A percentile compares a stretch with the other conserved stretches of the same genome.
Conservation (phyloP, 2,797 vertebrate genomes). For the Oreochromis grahami region DNA sequence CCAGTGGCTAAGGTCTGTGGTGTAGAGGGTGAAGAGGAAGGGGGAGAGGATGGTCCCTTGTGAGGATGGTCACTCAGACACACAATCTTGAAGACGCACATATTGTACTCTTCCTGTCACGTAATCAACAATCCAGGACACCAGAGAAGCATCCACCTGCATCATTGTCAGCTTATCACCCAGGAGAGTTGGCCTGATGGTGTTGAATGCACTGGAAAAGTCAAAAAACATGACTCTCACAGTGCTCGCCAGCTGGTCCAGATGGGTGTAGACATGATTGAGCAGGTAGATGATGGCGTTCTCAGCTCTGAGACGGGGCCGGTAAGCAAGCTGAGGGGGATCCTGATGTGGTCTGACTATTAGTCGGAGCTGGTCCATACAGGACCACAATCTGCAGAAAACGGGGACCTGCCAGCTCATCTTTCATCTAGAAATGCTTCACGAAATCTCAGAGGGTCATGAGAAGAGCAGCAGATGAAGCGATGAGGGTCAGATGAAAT, state of each 20-base stretch:
- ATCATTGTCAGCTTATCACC: neutral
- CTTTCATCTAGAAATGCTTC: neutral
- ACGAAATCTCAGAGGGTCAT: rapidly evolving
- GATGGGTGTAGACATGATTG: neutral
- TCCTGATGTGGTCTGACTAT: neutral
- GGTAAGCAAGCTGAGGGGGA: neutral
- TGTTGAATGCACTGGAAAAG: neutral
- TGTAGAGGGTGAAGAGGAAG: too few species aligned
- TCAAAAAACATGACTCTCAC: neutral
- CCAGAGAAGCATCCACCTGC: neutral
- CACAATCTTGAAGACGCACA: too few species aligned
- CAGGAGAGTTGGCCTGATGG: neutral
- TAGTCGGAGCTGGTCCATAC: neutral
- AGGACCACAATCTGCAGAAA: neutral
- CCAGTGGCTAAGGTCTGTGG: too few species aligned
- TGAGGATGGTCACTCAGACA: too few species aligned
- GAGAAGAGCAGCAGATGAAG: neutral
- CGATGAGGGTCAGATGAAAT: neutral
- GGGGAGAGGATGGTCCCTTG: too few species aligned
- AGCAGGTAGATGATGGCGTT: neutral
- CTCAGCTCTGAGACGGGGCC: rapidly evolving
- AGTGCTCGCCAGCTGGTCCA: rapidly evolving
- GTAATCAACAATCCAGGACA: too few species aligned
- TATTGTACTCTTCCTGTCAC: too few species aligned
- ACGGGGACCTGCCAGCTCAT: rapidly evolving